Evolutionary conservation across 2,113 vertebrate species (phyloP).

Genomic region (Diadophis punctatus): DNA sequence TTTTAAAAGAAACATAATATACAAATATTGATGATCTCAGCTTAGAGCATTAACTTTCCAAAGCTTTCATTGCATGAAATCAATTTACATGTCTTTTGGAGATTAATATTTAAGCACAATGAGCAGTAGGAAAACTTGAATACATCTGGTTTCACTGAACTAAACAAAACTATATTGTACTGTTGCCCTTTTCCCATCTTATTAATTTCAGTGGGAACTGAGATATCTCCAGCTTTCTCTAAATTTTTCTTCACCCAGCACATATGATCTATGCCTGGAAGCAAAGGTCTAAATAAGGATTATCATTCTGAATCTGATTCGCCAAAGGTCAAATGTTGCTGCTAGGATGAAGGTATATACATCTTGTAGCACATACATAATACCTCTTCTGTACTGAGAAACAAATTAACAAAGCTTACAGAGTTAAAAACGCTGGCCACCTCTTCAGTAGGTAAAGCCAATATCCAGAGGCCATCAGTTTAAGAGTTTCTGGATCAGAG

Average conservation of each 20-base stretch:
- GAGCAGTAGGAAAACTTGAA: not conserved
- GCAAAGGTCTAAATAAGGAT: not conserved
- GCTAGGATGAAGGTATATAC: not conserved
- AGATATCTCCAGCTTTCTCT: not conserved
- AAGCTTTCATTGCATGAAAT: constrained; percentile 33
- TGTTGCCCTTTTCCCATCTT: not conserved
- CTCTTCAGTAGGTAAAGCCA: not conserved
- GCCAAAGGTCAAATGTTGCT: not conserved
- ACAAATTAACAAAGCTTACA: not conserved
- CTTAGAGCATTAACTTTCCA: constrained; percentile 33
- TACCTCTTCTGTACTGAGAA: not conserved
- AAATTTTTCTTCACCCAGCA: not conserved
- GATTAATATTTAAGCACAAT: not conserved
- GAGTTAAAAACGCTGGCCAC: not conserved
- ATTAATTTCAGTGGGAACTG: not conserved
- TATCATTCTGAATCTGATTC: not conserved
- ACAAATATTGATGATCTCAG: not conserved
- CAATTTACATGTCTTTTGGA: not conserved
- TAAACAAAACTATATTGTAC: not conserved
- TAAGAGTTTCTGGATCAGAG: not conserved
- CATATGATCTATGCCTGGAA: not conserved
- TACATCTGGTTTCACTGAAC: not conserved
- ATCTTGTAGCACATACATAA: not conserved
- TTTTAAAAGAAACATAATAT: not conserved
- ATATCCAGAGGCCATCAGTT: not conserved